Conservation (phyloP, 2,888 invertebrate genomes). For the Eilema griseolum region DNA sequence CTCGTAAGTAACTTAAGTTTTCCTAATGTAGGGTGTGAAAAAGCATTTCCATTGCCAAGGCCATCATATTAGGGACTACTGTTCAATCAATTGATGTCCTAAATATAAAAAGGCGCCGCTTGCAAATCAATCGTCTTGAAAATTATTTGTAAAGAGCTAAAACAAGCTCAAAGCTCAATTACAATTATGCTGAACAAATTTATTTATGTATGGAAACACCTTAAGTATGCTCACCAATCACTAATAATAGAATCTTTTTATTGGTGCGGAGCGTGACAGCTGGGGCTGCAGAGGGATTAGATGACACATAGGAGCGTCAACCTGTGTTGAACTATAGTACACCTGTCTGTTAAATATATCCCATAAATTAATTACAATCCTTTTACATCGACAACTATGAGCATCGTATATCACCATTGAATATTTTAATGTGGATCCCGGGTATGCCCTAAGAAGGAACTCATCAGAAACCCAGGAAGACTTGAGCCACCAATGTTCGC, state of each 20-base stretch:
- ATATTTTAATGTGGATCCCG: no score
- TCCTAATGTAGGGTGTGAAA: no score
- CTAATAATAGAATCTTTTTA: conserved; percentile 17
- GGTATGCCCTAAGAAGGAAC: no score
- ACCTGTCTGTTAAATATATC: not conserved
- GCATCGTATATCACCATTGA: not conserved
- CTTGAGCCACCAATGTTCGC: no score
- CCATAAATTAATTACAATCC: not conserved
- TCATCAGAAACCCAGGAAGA: no score
- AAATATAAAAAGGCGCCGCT: no score
- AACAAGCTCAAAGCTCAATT: not conserved
- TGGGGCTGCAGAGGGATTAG: conserved; percentile 14
- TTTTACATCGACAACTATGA: not conserved
- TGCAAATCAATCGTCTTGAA: not conserved
- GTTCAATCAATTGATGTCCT: no score
- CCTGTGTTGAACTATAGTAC: conserved; percentile 15
- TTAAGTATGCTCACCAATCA: not conserved
- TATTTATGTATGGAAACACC: not conserved
- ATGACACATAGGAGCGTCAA: conserved; percentile 11
- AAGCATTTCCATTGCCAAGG: no score
- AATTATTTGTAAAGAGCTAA: not conserved
- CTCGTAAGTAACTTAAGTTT: no score
- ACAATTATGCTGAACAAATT: not conserved
- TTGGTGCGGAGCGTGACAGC: conserved; percentile 14
- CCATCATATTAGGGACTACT: no score